Base-by-base conservation (phyloP, 2,797 vertebrate species). In the Sebastes minor region DNA sequence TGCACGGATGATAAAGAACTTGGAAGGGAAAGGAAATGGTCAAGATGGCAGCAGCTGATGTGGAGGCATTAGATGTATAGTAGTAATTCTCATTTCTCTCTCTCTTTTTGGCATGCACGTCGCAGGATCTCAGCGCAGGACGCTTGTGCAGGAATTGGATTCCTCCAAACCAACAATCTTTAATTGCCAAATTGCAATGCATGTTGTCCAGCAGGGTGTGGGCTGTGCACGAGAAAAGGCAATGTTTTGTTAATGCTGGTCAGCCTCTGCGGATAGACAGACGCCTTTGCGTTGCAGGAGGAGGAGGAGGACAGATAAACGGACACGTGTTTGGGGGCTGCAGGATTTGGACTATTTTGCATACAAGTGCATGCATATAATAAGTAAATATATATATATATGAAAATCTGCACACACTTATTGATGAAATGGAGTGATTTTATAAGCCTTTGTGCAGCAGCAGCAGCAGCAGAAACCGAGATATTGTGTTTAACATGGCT, bases 11-110 rank as follows among this genome's bases (percentile, higher is more conserved):
- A 88, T 93, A 79, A 94, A 95, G 95, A 95, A 95, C 94, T 96
- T 93, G 92, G 33, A 12, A 33, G 32, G 92, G 86, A 63, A 86
- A 90, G 94, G 94, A 93, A 91, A 91, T 81, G 96, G 96, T 97
- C 96, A 98, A 97, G 97, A 98, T 98, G 97, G 97, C 97, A 98
- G 97, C 97, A 95, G 91, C 95, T 89, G 94, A 91, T 87, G 91
- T 80, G 85, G 49, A 23, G 86, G 86, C 79, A 62, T 23, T 38
- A 63, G 61, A 22, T 49, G 46, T 11, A 8, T 42, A 16, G 38
- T 20, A 49, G 46, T 49, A 49, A 20, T 18, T 49, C 12, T 23
- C 22, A 4, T 65, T 74, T 28, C 4, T 42, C 60, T 33, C 33
- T 12, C 33, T 35, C 33, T 70, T 20, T 28, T 6, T 77, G 84